Evolutionary conservation across 2,888 invertebrate genomes (phyloP).

Genomic region (Bellardia pandia): DNA sequence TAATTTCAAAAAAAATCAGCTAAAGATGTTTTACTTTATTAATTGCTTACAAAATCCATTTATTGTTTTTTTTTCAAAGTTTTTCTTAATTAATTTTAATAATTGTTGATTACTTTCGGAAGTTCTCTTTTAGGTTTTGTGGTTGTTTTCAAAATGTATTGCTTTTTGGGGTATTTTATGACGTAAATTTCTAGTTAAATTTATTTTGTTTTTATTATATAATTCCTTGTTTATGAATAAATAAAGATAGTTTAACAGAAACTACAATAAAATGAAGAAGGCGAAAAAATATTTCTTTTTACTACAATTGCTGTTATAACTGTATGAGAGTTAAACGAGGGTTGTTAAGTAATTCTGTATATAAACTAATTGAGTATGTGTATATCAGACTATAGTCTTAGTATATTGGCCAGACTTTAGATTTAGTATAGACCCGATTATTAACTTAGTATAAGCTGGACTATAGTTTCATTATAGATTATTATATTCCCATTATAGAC

Average conservation of each 20-base stretch:
- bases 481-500: too few relatives aligned
- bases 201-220: slow-evolving; percentile 26
- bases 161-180: slow-evolving; percentile 24
- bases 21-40: neutral
- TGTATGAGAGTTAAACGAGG: slow-evolving; percentile 13
- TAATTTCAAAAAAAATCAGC: neutral
- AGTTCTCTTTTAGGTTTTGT: slow-evolving; percentile 38
- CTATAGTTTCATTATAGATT: too few relatives aligned
- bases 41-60: neutral
- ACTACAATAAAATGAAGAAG: neutral
- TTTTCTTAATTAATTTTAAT: neutral
- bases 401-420: too few relatives aligned
- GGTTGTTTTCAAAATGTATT: neutral
- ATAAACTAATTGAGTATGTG: too few relatives aligned
- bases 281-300: neutral
- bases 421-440: too few relatives aligned
- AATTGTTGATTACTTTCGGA: slow-evolving; percentile 59
- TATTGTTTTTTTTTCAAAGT: neutral
- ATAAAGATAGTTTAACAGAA: slow-evolving; percentile 6
- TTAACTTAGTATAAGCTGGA: too few relatives aligned
- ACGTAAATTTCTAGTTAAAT: slow-evolving; percentile 39
- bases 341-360: neutral
- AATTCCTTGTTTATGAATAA: slow-evolving; percentile 20
- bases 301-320: slow-evolving; percentile 53
- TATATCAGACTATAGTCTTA: too few relatives aligned